Evolutionary conservation across 1,140 invertebrate species (phyloP), one percentile per base, ranked within the genome.

Genomic region (Dufourea novaeangliae): DNA sequence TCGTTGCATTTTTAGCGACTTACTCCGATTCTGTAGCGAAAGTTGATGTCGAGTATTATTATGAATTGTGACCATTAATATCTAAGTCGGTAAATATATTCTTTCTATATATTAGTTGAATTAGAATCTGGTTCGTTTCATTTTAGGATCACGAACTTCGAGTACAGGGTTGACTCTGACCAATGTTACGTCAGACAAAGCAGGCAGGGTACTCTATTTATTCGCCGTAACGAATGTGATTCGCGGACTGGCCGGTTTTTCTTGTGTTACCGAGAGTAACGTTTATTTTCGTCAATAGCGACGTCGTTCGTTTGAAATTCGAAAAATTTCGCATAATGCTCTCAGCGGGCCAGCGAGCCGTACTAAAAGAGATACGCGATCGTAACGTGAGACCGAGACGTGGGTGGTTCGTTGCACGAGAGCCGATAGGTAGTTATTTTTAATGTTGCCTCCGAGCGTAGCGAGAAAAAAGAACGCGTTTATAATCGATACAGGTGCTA

Each of bases 311-410:
- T 63, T 34, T 17, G 22, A 77, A 84, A 80, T 71, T 44, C 67
- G 50, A 78, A 78, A 66, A 74, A 67, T 62, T 77, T 59, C 62
- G 39, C 59, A 52, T 52, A 73, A 79, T 27, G 37, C 50, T 27
- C 63, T 71, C 41, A 22, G 22, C 59, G 41, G n/a, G 41, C n/a
- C 46, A 54, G 61, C 46, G 52, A 27, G 66, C 29, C 29, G 67
- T 70, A 70, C 79, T 84, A 80, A 84, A 80, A 85, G 78, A 84
- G 67, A 84, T 83, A 72, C 78, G 71, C 77, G 78, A 84, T 84
- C 81, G 82, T 83, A 84, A 84, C 56, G 82, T 63, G 81, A 84
- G 82, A 84, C 69, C 50, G 71, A 17, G 37, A 72, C 83, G 83
- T 84, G 82, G 82, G 78, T 84, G 83, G 77, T 76, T 71, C 56